Conservation (phyloP, 1,140 invertebrate genomes). For the Euwallacea fornicatus region DNA sequence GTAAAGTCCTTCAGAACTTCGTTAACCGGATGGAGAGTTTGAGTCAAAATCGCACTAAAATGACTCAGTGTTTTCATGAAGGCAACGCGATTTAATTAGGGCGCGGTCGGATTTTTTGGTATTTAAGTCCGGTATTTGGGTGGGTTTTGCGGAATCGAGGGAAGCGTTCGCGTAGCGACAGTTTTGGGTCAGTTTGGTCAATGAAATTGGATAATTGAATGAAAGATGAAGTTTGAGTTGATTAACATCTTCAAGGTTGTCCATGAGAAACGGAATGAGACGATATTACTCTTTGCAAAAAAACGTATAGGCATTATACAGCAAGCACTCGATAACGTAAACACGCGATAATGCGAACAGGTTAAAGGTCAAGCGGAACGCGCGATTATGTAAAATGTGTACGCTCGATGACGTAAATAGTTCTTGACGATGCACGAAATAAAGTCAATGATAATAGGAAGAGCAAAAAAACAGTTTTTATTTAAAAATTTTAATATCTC, state of each 20-base stretch:
- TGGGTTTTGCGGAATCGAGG: no score
- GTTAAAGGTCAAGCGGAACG: no score
- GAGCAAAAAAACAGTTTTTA: no score
- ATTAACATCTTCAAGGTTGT: slow-evolving; percentile 3
- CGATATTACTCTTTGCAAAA: neutral
- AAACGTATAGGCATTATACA: neutral
- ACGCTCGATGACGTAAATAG: no score
- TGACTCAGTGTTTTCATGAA: slow-evolving; percentile 28
- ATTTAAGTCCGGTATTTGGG: slow-evolving; percentile 32
- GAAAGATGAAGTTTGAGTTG: neutral
- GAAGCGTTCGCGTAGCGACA: neutral
- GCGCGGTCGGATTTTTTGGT: slow-evolving; percentile 1
- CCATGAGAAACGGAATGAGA: neutral
- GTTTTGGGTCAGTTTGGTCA: neutral
- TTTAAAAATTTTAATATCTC: no score
- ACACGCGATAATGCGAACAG: no score
- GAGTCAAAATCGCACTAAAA: slow-evolving; percentile 23
- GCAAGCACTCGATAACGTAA: neutral
- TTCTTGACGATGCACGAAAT: no score
- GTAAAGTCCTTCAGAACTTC: slow-evolving; percentile 31
- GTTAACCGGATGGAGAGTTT: slow-evolving; percentile 36
- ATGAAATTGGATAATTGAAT: neutral
- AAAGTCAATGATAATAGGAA: no score
- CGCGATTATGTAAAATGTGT: no score
- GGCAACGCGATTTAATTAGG: slow-evolving; percentile 11